Evolutionary conservation across 2,797 vertebrate genomes (phyloP).

Genomic region (Molossus alvarezi): DNA sequence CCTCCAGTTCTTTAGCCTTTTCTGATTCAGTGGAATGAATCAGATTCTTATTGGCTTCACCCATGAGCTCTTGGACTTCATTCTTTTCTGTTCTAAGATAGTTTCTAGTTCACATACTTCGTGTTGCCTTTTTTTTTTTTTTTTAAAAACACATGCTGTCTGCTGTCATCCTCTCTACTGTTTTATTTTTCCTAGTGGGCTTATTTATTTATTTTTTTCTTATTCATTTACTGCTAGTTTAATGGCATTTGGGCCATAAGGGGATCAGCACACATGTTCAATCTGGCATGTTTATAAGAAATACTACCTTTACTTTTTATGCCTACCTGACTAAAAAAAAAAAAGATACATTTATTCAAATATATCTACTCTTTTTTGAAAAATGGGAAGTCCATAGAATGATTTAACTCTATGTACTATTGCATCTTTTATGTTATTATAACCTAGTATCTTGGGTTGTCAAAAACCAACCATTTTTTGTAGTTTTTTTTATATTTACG

Average conservation of each 20-base stretch:
- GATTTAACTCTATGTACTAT: neutral
- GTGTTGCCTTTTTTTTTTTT: neutral
- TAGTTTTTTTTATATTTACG: neutral
- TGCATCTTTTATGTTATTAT: neutral
- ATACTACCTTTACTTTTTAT: neutral
- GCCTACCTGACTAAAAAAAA: neutral
- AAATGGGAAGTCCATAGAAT: neutral
- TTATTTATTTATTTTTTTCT: conserved; percentile 32
- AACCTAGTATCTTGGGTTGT: neutral
- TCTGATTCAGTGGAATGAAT: neutral
- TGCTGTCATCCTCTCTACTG: neutral
- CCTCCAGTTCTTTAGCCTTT: neutral
- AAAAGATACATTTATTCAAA: neutral
- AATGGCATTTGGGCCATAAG: neutral
- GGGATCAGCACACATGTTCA: neutral
- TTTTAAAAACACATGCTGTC: neutral
- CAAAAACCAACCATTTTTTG: neutral
- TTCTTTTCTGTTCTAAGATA: neutral
- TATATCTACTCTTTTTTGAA: neutral
- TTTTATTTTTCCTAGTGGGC: neutral
- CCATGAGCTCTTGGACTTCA: neutral
- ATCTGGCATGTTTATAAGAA: neutral
- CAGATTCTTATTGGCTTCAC: neutral
- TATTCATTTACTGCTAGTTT: neutral
- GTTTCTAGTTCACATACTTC: neutral